phyloP scores from a whole-genome alignment of 2,888 invertebrate species.

The Leucophora obtusa region DNA sequence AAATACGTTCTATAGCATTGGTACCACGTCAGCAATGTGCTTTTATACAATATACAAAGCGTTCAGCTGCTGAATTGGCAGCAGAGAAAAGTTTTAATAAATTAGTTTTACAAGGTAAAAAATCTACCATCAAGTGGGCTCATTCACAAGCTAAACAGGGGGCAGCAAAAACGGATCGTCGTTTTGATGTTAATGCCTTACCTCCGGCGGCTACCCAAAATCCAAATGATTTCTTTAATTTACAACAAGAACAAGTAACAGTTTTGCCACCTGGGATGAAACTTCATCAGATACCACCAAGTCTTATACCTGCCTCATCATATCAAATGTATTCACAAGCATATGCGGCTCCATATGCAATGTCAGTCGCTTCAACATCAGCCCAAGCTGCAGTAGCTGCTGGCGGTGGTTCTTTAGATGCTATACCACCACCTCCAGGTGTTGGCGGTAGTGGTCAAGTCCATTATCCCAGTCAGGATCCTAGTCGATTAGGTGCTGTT shows the following conservation, averaged over 20 bases:
- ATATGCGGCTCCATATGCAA: constrained; percentile 78
- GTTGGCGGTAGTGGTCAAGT: constrained; percentile 81
- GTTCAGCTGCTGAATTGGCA: constrained; percentile 94
- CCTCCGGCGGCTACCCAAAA: constrained; percentile 82
- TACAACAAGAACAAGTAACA: constrained; percentile 79
- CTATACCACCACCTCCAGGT: constrained; percentile 78
- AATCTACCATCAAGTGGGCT: constrained; percentile 99
- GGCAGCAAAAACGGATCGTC: constrained; percentile 80
- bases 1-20: constrained; percentile 95
- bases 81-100: constrained; percentile 98
- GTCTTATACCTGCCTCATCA: constrained; percentile 76
- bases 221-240: constrained; percentile 83
- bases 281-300: constrained; percentile 77
- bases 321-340: constrained; percentile 77
- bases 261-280: constrained; percentile 79
- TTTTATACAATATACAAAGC: constrained; percentile 96
- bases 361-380: constrained; percentile 74
- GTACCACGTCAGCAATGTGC: constrained; percentile 97
- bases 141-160: constrained; percentile 91
- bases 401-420: constrained; percentile 65
- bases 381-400: constrained; percentile 70
- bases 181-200: constrained; percentile 87
- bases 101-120: constrained; percentile 87
- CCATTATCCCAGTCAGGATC: constrained; percentile 99
- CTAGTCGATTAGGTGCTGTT: constrained; percentile 89